Conservation (phyloP, 2,797 vertebrate genomes). For the Anniella stebbinsi region DNA sequence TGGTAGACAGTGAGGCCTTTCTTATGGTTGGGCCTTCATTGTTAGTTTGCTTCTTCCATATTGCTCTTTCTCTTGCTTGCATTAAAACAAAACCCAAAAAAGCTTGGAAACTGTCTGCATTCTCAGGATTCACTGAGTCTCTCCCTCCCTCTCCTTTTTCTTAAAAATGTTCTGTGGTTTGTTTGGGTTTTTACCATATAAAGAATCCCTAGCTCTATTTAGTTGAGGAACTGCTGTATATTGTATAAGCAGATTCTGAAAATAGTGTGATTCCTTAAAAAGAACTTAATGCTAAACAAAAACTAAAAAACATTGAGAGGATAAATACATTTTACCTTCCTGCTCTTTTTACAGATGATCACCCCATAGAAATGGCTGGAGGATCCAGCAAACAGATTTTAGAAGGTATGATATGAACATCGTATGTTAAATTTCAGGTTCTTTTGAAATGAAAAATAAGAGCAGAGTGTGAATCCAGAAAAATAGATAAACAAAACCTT, state of each 20-base stretch:
- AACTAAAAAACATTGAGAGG: slow-evolving; percentile 26
- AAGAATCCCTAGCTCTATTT: neutral
- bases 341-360: slow-evolving; percentile 83
- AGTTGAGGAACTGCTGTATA: rapidly evolving
- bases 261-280: neutral
- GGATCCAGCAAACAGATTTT: slow-evolving; percentile 96
- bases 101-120: neutral
- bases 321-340: slow-evolving; percentile 59
- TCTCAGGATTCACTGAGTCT: neutral
- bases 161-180: neutral
- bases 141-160: too few relatives aligned
- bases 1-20: neutral
- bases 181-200: neutral
- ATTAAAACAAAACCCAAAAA: neutral
- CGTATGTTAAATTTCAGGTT: neutral
- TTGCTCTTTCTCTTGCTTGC: neutral
- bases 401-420: slow-evolving; percentile 84
- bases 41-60: neutral
- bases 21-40: neutral
- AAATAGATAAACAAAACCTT: neutral
- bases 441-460: neutral
- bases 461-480: neutral
- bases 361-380: slow-evolving; percentile 76
- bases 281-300: neutral
- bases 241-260: neutral